These are phyloP conservation scores for Artibeus lituratus DNA, from an alignment of 2,797 vertebrate genomes.

Conservation along the genomic window DNA sequence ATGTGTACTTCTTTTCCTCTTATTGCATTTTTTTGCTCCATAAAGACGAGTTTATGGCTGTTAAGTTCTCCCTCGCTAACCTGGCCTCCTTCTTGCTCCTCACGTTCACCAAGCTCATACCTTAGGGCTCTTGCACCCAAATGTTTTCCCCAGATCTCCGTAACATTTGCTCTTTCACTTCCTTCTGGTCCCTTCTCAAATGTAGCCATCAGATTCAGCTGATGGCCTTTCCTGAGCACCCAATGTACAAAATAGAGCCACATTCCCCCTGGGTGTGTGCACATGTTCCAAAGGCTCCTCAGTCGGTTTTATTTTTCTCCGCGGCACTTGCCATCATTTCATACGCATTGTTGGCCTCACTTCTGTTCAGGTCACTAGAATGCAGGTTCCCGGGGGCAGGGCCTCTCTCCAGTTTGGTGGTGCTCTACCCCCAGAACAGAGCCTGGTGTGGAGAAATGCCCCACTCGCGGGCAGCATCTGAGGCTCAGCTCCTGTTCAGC, in stretches of 20 bases:
- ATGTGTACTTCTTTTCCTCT: background rate
- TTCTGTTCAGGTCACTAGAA: background rate
- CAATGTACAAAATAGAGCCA: background rate
- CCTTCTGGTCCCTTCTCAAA: background rate
- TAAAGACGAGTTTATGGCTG: background rate
- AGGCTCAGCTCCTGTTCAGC: background rate
- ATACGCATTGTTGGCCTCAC: background rate
- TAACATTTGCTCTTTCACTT: background rate
- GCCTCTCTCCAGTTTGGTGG: background rate
- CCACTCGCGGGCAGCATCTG: background rate
- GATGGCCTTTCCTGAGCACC: background rate
- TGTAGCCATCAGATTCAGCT: background rate
- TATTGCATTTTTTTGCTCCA: background rate
- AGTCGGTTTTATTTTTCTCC: constrained; percentile 24
- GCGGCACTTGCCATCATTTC: background rate
- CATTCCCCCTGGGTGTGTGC: too few species aligned
- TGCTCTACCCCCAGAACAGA: background rate
- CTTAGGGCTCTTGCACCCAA: background rate
- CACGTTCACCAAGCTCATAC: background rate
- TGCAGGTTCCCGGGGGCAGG: background rate
- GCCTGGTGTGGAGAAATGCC: background rate
- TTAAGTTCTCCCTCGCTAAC: background rate
- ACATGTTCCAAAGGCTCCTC: background rate
- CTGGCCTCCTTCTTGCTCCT: background rate
- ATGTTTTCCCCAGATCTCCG: background rate